phyloP scores from a whole-genome alignment of 2,113 vertebrate genomes.

The Echinops telfairi region DNA sequence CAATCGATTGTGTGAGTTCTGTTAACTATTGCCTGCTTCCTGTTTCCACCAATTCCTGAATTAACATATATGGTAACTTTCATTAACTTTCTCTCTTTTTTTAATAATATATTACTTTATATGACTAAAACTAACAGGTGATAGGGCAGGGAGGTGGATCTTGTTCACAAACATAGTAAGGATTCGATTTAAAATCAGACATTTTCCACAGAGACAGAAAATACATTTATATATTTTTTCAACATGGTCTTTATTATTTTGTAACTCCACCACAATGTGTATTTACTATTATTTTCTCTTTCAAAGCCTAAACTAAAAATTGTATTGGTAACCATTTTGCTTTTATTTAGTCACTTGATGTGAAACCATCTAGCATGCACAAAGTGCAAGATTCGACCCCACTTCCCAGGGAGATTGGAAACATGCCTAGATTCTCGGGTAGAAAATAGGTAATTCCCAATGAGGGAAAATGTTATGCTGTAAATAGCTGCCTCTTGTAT shows the following conservation, averaged over 20 bases:
- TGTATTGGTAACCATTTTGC: conserved; percentile 47
- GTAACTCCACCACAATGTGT: background rate
- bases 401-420: conserved; percentile 69
- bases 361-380: conserved; percentile 52
- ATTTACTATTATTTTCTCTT: conserved; percentile 52
- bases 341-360: conserved; percentile 60
- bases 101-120: conserved; percentile 12
- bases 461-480: conserved; percentile 57
- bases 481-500: conserved; percentile 76
- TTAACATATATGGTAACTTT: background rate
- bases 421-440: conserved; percentile 59
- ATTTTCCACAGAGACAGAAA: conserved; percentile 37
- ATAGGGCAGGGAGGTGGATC: background rate
- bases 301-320: conserved; percentile 50
- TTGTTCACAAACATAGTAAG: conserved; percentile 29
- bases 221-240: conserved; percentile 19
- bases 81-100: background rate
- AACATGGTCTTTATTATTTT: conserved; percentile 45
- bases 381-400: conserved; percentile 51
- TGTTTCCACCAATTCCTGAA: background rate
- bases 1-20: background rate
- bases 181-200: conserved; percentile 22
- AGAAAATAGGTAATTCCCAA: conserved; percentile 76
- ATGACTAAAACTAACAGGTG: conserved; percentile 11
- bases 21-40: background rate